phyloP scores from a whole-genome alignment of 2,797 vertebrate species.

The Trematomus bernacchii region DNA sequence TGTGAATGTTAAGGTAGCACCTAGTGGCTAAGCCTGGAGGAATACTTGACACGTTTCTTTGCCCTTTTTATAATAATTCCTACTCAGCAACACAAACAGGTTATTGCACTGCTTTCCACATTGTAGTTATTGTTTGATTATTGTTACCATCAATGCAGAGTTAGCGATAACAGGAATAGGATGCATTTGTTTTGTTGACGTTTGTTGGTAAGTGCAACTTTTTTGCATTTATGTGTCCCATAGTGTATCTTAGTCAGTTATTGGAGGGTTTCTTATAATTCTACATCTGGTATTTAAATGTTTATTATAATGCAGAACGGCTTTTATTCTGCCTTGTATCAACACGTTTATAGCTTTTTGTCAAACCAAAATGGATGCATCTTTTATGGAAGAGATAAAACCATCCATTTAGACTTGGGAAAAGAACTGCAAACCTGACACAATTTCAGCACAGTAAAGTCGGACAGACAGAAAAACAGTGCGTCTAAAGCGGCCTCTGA shows the following conservation, averaged over 20 bases:
- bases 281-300: not conserved
- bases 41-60: not conserved
- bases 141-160: too few relatives aligned
- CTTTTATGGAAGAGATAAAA: not conserved
- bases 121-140: too few relatives aligned
- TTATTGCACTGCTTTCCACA: too few relatives aligned
- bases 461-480: conserved; percentile 6
- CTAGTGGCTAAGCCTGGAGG: not conserved
- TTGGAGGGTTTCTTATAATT: too few relatives aligned
- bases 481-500: not conserved
- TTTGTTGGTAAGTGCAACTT: not conserved
- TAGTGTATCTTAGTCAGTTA: too few relatives aligned
- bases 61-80: too few relatives aligned
- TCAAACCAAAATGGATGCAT: not conserved
- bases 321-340: too few relatives aligned
- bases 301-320: too few relatives aligned
- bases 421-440: not conserved
- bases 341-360: not conserved
- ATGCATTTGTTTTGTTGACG: not conserved
- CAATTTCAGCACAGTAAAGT: not conserved
- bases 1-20: not conserved
- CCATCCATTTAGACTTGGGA: not conserved
- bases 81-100: not conserved
- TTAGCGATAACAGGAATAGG: not conserved
- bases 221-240: not conserved